Conservation (phyloP, 1,140 invertebrate genomes). For the Drosophila tani region DNA sequence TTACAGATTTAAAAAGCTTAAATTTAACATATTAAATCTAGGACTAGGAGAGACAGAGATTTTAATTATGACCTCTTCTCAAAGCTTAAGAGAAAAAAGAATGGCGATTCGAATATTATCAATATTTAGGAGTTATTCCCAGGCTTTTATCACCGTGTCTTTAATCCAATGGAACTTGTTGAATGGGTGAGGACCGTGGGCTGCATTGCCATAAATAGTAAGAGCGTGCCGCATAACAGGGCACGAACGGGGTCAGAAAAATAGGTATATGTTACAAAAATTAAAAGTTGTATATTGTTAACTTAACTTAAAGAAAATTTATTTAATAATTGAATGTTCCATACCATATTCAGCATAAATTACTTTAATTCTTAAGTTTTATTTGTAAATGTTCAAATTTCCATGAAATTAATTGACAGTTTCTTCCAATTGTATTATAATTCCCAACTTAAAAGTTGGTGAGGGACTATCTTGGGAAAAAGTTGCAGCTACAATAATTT, state of each 20-base stretch:
- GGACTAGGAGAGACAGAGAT: too few species aligned
- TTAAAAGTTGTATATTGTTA: neutral
- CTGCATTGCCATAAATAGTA: conserved; percentile 30
- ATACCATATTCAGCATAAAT: too few species aligned
- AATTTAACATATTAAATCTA: too few species aligned
- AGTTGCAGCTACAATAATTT: neutral
- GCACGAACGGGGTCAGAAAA: neutral
- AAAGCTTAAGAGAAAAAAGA: too few species aligned
- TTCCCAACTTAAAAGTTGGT: neutral
- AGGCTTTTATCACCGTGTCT: neutral
- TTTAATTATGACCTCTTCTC: too few species aligned
- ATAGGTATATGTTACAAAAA: neutral
- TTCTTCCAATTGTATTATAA: neutral
- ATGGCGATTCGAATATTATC: neutral
- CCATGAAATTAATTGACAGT: too few species aligned
- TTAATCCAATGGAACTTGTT: conserved; percentile 17
- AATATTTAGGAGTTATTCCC: neutral
- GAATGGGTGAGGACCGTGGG: conserved; percentile 20
- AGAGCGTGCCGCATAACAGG: conserved; percentile 16
- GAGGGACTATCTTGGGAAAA: neutral
- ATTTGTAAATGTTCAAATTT: too few species aligned
- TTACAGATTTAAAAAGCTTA: neutral
- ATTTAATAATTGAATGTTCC: too few species aligned
- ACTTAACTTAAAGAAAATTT: too few species aligned
- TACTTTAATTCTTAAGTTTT: too few species aligned